Percentiles rank a stretch among this genome's conserved stretches.
These are phyloP conservation scores for Drosophila triauraria DNA, from an alignment of 1,140 invertebrate genomes.

Conservation along the genomic window DNA sequence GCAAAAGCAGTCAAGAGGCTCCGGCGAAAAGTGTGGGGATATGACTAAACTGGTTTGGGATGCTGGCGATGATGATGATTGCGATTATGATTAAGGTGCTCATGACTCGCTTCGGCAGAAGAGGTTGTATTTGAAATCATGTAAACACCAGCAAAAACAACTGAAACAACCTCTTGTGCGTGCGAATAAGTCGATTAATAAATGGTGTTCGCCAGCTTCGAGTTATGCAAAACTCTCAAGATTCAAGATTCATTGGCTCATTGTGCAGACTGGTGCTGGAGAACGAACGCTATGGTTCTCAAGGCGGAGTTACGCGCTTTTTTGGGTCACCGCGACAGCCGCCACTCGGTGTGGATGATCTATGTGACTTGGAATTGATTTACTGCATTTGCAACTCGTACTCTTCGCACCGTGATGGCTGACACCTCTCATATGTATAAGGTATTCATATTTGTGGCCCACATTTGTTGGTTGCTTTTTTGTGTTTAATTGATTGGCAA, in stretches of 20 bases:
- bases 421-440: slow-evolving; percentile 8
- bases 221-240: slow-evolving; percentile 59
- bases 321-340: slow-evolving; percentile 48
- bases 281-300: slow-evolving; percentile 25
- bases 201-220: slow-evolving; percentile 22
- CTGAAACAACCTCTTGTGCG: slow-evolving; percentile 54
- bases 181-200: slow-evolving; percentile 79
- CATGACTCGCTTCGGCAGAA: slow-evolving; percentile 12
- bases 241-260: slow-evolving; percentile 66
- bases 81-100: slow-evolving; percentile 31
- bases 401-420: slow-evolving; percentile 15
- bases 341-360: slow-evolving; percentile 36
- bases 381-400: slow-evolving; percentile 39
- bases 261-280: slow-evolving; percentile 35
- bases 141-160: slow-evolving; percentile 55
- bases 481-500: slow-evolving; percentile 49
- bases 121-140: slow-evolving; percentile 49
- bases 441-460: slow-evolving; percentile 37
- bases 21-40: slow-evolving; percentile 39
- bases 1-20: slow-evolving; percentile 51
- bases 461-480: slow-evolving; percentile 26
- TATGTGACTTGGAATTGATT: slow-evolving; percentile 49
- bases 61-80: slow-evolving; percentile 10
- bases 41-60: slow-evolving; percentile 49
- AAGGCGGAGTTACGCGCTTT: slow-evolving; percentile 39